Conservation (phyloP, 1,140 invertebrate species). For the Globodera rostochiensis region DNA sequence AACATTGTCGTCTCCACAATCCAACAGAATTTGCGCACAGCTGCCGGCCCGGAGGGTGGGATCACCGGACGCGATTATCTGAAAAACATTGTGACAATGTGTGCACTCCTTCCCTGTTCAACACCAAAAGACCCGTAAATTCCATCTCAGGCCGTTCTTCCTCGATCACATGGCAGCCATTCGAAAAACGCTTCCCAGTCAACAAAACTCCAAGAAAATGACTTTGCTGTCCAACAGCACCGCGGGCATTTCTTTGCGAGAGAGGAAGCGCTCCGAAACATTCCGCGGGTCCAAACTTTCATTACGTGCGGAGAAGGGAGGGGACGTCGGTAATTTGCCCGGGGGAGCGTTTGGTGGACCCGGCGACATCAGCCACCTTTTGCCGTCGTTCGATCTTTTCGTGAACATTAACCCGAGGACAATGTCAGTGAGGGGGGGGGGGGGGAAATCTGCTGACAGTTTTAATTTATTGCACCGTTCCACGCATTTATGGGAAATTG, state of each 20-base stretch:
- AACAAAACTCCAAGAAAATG: slow-evolving; percentile 28
- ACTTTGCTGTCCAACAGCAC: slow-evolving; percentile 9
- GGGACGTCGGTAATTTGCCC: slow-evolving; percentile 13
- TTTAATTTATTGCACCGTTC: too few species aligned
- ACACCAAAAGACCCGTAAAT: background rate
- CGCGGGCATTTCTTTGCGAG: slow-evolving; percentile 20
- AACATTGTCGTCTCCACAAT: slow-evolving; percentile 64
- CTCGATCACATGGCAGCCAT: slow-evolving; percentile 79
- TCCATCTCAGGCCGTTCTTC: slow-evolving; percentile 78
- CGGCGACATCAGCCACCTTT: slow-evolving; percentile 62
- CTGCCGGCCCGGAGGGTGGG: slow-evolving; percentile 57
- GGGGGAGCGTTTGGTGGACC: background rate
- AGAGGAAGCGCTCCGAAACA: slow-evolving; percentile 45
- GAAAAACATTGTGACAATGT: slow-evolving; percentile 89
- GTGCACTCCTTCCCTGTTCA: background rate
- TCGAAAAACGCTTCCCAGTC: slow-evolving; percentile 7
- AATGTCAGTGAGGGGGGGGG: slow-evolving; percentile 73
- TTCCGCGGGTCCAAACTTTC: slow-evolving; percentile 43
- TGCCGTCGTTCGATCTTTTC: slow-evolving; percentile 81
- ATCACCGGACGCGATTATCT: slow-evolving; percentile 91
- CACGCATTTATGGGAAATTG: too few species aligned
- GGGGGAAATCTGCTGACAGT: too few species aligned
- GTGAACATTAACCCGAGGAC: slow-evolving; percentile 95
- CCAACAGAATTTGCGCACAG: slow-evolving; percentile 58
- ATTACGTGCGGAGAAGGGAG: slow-evolving; percentile 27